These are phyloP conservation scores for Andricus curvator DNA, from an alignment of 2,888 invertebrate genomes.

Conservation along the genomic window DNA sequence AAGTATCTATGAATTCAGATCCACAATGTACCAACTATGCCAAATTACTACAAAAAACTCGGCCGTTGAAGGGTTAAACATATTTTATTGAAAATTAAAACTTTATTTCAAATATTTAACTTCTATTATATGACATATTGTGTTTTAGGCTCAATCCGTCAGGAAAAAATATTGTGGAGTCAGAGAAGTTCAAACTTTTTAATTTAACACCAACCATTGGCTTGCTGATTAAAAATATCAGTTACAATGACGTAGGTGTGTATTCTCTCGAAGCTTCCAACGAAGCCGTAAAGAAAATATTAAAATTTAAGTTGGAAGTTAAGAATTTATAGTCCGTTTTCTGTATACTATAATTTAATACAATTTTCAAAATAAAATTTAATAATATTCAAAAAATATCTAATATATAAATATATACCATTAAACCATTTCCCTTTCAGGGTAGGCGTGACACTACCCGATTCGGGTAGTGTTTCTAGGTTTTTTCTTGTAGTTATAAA, in stretches of 20 bases:
- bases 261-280: constrained; percentile 18
- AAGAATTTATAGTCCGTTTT: neutral
- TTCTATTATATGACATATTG: too few species aligned
- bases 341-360: neutral
- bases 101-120: too few species aligned
- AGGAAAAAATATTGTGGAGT: neutral
- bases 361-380: neutral
- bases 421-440: too few species aligned
- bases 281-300: neutral
- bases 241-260: neutral
- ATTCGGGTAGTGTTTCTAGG: too few species aligned
- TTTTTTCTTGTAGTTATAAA: too few species aligned
- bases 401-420: too few species aligned
- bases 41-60: too few species aligned
- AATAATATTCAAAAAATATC: neutral
- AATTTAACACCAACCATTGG: constrained; percentile 18
- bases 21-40: too few species aligned
- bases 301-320: constrained; percentile 19
- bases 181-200: neutral
- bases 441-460: too few species aligned
- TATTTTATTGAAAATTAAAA: too few species aligned
- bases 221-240: constrained; percentile 9
- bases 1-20: too few species aligned
- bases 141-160: neutral
- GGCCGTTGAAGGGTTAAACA: too few species aligned